Conservation (phyloP, 2,113 vertebrate species). For the Calypte anna region DNA sequence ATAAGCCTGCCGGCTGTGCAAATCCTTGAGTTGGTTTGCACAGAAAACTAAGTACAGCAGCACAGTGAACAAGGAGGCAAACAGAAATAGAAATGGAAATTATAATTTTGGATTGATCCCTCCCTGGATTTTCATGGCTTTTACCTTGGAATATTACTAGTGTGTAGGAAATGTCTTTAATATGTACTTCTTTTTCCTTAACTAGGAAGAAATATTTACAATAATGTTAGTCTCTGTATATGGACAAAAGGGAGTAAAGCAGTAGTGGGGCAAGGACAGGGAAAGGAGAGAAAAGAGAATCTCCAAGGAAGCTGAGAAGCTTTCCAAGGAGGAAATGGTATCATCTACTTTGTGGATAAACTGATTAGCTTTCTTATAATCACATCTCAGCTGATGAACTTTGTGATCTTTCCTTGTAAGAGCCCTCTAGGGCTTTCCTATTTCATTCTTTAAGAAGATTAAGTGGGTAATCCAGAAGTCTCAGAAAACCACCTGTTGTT, state of each 20-base stretch:
- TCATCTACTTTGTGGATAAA: slow-evolving; percentile 57
- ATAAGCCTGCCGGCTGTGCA: not conserved
- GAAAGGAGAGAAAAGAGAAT: slow-evolving; percentile 1
- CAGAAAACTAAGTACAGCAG: not conserved
- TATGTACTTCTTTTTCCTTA: not conserved
- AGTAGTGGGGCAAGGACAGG: not conserved
- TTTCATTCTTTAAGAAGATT: slow-evolving; percentile 67
- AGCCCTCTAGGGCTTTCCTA: slow-evolving; percentile 12
- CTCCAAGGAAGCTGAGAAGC: not conserved
- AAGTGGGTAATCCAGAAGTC: slow-evolving; percentile 53
- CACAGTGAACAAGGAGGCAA: not conserved
- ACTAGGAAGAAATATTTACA: not conserved
- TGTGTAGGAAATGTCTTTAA: not conserved
- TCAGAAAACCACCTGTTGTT: slow-evolving; percentile 64
- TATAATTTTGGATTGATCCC: not conserved
- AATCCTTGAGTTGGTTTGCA: not conserved
- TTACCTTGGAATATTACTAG: not conserved
- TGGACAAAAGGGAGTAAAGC: not conserved
- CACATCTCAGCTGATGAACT: slow-evolving; percentile 60
- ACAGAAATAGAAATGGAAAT: not conserved
- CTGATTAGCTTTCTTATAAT: slow-evolving; percentile 65
- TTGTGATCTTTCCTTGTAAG: slow-evolving; percentile 25
- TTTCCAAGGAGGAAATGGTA: slow-evolving; percentile 33
- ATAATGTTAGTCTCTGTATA: not conserved
- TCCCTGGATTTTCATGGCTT: not conserved